Percentiles rank a stretch among this genome's conserved stretches.
phyloP scores from a whole-genome alignment of 2,888 invertebrate genomes.

The Anagyrus pseudococci region DNA sequence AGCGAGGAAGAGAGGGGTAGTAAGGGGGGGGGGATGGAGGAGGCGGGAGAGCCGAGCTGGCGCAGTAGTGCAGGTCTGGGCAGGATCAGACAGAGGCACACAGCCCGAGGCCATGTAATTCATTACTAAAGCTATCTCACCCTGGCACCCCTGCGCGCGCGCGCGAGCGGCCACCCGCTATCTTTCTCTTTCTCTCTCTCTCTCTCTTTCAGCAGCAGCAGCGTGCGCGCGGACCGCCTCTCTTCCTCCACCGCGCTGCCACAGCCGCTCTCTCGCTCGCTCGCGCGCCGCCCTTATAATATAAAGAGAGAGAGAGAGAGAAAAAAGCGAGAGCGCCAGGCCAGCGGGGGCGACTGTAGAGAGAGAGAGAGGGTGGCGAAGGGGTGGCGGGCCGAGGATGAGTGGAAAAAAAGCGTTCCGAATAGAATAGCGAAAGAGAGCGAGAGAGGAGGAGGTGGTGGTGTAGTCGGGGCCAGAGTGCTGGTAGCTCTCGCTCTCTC shows the following conservation, averaged over 20 bases:
- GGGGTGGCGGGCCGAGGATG: constrained; percentile 17
- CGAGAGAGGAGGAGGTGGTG: constrained; percentile 46
- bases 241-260: constrained; percentile 47
- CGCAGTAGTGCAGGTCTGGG: constrained; percentile 39
- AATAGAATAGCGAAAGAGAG: constrained; percentile 52
- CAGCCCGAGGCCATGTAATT: constrained; percentile 59
- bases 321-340: constrained; percentile 34
- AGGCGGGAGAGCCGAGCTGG: too few relatives aligned
- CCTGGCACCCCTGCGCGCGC: too few relatives aligned
- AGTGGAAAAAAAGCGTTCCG: constrained; percentile 43
- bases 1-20: constrained; percentile 23
- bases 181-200: constrained; percentile 37
- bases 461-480: too few relatives aligned
- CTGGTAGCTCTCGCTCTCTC: too few relatives aligned
- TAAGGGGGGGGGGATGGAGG: neutral
- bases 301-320: constrained; percentile 47
- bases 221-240: constrained; percentile 40
- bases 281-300: constrained; percentile 54
- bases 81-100: constrained; percentile 56
- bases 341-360: constrained; percentile 30
- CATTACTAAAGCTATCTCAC: constrained; percentile 56
- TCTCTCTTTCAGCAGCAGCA: constrained; percentile 43
- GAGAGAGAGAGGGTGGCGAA: constrained; percentile 33
- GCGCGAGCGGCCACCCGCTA: constrained; percentile 32
- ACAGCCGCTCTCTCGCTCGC: constrained; percentile 54